These are phyloP conservation scores for Sebastes iracundus DNA, from an alignment of 2,797 vertebrate species.

Conservation along the genomic window DNA sequence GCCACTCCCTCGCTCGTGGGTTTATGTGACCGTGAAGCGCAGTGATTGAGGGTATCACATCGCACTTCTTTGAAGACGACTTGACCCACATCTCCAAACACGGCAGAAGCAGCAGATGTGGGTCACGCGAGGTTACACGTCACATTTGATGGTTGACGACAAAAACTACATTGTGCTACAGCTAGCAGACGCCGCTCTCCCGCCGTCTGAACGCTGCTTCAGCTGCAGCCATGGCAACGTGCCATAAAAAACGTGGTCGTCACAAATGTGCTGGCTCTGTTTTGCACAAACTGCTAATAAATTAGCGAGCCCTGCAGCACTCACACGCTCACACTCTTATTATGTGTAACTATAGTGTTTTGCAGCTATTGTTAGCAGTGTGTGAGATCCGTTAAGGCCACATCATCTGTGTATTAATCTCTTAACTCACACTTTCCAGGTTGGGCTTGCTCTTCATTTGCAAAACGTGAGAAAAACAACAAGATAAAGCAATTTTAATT, in stretches of 20 bases:
- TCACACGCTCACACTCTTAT: neutral
- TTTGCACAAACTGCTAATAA: neutral
- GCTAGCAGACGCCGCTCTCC: neutral
- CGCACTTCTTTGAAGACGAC: neutral
- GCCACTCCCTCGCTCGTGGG: neutral
- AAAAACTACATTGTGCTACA: neutral
- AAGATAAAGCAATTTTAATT: neutral
- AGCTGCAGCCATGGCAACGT: neutral
- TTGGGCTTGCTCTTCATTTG: neutral
- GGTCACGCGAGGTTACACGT: neutral
- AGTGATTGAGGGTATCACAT: neutral
- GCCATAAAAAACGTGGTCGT: neutral
- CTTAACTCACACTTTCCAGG: neutral
- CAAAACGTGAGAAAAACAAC: neutral
- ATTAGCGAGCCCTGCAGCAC: neutral
- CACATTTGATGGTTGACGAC: neutral
- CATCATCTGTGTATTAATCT: neutral
- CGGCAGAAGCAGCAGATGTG: conserved; percentile 11
- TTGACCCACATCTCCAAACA: conserved; percentile 13
- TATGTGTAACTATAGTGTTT: neutral
- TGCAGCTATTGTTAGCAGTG: neutral
- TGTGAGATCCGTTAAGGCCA: neutral
- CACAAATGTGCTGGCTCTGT: neutral
- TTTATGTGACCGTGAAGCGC: conserved; percentile 48
- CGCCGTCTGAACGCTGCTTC: neutral